Base-by-base conservation (phyloP, 2,113 vertebrate species). In the Rhinichthys klamathensis region DNA sequence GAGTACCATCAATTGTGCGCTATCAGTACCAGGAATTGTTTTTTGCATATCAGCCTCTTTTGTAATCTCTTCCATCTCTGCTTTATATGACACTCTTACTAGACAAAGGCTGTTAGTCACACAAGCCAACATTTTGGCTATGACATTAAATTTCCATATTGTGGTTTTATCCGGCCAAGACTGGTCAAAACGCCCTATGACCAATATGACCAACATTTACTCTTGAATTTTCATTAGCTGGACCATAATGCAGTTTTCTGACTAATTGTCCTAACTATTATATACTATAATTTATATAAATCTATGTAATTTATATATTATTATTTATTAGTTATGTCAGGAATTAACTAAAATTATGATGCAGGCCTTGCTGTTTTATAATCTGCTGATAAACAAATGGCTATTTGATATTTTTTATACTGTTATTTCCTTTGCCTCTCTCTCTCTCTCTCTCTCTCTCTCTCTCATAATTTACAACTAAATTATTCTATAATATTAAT, bases 271-370 rank as follows among this genome's bases (percentile, higher is more conserved):
- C 8, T 9, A 70, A 70, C 67, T 38, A 38, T 38, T 32, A 32
- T 35, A 30, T 46, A 2, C 7, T 41, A 1, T 41, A 6, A 60
- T 60, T 60, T 63, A 63, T 63, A 15, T 27, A 2, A 63, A 58
- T n/a, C 10, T 63, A 63, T 63, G 4, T 61, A 25, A 25, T n/a
- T 60, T 61, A 11, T 60, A n/a, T 25, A 12, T 61, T 3, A 27
- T 9, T 65, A 35, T 13, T 16, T 63, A 70, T 70, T 49, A 38
- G 25, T 25, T 27, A 2, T 56, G 23, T 80, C 44, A 74, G 44
- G 56, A 84, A 80, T 83, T 83, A 61, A 3, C 38, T 21, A 32
- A 58, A 46, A 46, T 72, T 72, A 80, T 77, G 61, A 83, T 63
- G 1, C 6, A 30, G 5, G 13, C 44, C 70, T 79, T 25, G 74